Percentiles rank a stretch among this genome's conserved stretches.
phyloP scores from a whole-genome alignment of 2,888 invertebrate genomes.

The Rhagonycha fulva region DNA sequence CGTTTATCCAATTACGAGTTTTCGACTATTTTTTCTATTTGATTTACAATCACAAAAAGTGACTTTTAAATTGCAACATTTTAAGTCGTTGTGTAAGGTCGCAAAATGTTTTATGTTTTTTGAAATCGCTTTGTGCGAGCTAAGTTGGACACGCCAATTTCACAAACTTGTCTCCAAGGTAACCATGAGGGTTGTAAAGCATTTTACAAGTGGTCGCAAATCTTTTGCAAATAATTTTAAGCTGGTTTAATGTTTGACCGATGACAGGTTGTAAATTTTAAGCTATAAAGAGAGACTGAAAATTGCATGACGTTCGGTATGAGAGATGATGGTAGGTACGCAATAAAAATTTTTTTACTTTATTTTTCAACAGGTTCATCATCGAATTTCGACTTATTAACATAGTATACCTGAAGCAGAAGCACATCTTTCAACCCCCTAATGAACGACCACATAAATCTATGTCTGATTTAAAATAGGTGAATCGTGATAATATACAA shows the following conservation, averaged over 20 bases:
- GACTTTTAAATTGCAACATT: neutral
- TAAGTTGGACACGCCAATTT: neutral
- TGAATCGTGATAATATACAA: neutral
- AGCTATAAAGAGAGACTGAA: neutral
- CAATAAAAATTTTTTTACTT: neutral
- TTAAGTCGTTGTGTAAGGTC: neutral
- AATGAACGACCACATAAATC: neutral
- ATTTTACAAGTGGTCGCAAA: slow-evolving; percentile 22
- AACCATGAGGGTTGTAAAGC: slow-evolving; percentile 21
- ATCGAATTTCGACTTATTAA: neutral
- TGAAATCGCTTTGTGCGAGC: neutral
- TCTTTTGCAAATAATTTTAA: slow-evolving; percentile 19
- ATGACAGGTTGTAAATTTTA: neutral
- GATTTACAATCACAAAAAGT: neutral
- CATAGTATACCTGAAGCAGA: neutral
- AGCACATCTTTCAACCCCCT: neutral
- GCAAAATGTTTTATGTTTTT: neutral
- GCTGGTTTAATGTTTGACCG: slow-evolving; percentile 15
- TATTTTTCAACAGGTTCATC: neutral
- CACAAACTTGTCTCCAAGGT: neutral
- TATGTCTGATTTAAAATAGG: neutral
- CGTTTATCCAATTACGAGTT: too few species aligned
- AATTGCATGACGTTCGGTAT: neutral
- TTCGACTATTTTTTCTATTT: too few species aligned
- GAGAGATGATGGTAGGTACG: neutral